A percentile compares a stretch with the other conserved stretches of the same genome.
These are phyloP conservation scores for Lycia hirtaria DNA, from an alignment of 2,888 invertebrate genomes.

Conservation along the genomic window DNA sequence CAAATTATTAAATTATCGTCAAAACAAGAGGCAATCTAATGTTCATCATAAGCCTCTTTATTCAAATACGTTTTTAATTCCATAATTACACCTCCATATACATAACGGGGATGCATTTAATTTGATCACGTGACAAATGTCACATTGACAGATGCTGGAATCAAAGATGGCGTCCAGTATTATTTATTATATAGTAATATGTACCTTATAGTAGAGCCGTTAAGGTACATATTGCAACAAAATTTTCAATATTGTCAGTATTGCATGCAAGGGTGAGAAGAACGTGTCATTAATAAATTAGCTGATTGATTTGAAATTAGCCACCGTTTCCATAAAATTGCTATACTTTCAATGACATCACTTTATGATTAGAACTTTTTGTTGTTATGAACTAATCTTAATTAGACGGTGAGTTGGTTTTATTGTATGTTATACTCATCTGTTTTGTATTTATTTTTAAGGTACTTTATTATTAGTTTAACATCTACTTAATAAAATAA, in stretches of 20 bases:
- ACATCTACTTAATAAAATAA: too few relatives aligned
- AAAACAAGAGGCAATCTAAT: constrained; percentile 70
- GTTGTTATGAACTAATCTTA: too few relatives aligned
- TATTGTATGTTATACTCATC: too few relatives aligned
- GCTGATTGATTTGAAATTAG: constrained; percentile 52
- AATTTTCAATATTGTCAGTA: constrained; percentile 1
- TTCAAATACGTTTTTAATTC: constrained; percentile 81
- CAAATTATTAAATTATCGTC: constrained; percentile 54
- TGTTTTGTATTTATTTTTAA: too few relatives aligned
- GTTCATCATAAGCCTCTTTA: constrained; percentile 70
- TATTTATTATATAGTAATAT: constrained; percentile 1
- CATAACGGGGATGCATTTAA: constrained; percentile 69
- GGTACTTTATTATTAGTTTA: too few relatives aligned
- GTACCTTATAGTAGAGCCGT: not conserved
- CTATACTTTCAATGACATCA: not conserved
- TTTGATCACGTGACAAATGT: constrained; percentile 82
- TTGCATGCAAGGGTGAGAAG: constrained; percentile 46
- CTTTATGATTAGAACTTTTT: not conserved
- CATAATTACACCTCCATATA: constrained; percentile 71
- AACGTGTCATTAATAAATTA: constrained; percentile 62
- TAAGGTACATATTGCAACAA: constrained; percentile 33
- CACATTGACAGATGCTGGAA: constrained; percentile 72
- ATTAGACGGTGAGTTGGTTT: too few relatives aligned
- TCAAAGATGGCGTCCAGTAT: constrained; percentile 30
- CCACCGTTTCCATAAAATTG: constrained; percentile 5